Evolutionary conservation across 2,797 vertebrate species (phyloP).

Genomic region (Hydrocynus forskahlii): DNA sequence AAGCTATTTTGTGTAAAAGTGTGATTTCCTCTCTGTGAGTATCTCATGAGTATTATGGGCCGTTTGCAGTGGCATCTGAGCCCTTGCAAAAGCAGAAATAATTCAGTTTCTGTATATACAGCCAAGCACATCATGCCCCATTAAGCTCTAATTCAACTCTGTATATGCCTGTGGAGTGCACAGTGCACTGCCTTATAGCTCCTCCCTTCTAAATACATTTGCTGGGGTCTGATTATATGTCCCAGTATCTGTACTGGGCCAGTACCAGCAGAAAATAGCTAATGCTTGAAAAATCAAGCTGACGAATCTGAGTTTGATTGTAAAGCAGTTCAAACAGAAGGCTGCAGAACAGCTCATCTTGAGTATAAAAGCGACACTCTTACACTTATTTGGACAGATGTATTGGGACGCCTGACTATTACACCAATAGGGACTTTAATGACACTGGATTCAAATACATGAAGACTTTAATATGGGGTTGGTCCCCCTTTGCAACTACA

Average conservation of each 20-base stretch:
- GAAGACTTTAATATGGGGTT: too few relatives aligned
- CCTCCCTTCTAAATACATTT: background rate
- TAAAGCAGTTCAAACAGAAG: too few relatives aligned
- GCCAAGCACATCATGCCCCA: conserved; percentile 31
- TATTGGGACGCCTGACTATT: too few relatives aligned
- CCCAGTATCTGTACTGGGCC: background rate
- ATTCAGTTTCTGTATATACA: conserved; percentile 49
- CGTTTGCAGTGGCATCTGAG: conserved; percentile 49
- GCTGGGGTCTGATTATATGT: background rate
- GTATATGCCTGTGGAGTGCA: conserved; percentile 40
- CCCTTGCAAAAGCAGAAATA: conserved; percentile 57
- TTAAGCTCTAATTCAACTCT: conserved; percentile 37
- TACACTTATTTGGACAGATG: too few relatives aligned
- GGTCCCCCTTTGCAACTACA: too few relatives aligned
- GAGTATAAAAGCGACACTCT: too few relatives aligned
- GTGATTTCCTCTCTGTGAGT: conserved; percentile 64
- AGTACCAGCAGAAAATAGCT: too few relatives aligned
- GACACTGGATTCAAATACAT: too few relatives aligned
- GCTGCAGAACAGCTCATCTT: too few relatives aligned
- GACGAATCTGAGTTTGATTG: too few relatives aligned
- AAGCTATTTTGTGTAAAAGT: conserved; percentile 62
- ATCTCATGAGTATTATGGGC: conserved; percentile 44
- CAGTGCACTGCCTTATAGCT: background rate
- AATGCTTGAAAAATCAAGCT: too few relatives aligned
- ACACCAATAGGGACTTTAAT: too few relatives aligned